phyloP scores from a whole-genome alignment of 2,113 vertebrate genomes.

The Phalacrocorax aristotelis region DNA sequence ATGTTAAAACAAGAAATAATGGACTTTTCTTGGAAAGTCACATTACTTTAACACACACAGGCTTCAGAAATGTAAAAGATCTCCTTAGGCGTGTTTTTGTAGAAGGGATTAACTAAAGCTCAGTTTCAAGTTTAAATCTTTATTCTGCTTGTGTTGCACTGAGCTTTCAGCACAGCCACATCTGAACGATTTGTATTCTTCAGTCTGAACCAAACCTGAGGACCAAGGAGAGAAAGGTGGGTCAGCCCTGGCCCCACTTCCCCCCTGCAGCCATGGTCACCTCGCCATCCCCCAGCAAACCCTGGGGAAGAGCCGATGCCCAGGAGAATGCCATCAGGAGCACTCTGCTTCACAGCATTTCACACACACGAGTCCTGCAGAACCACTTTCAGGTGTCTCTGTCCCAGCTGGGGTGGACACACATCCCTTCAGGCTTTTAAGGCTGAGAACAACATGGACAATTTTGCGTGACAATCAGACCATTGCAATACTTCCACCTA shows the following conservation, averaged over 20 bases:
- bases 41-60: neutral
- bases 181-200: neutral
- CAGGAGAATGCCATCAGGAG: neutral
- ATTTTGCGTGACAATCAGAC: neutral
- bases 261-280: no score
- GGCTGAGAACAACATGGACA: neutral
- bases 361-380: neutral
- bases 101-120: neutral
- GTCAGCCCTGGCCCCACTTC: neutral
- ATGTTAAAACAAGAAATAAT: neutral
- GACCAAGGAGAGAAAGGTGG: neutral
- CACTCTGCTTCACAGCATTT: neutral
- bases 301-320: neutral
- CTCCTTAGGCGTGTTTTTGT: neutral
- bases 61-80: neutral
- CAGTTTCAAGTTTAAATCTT: neutral
- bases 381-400: neutral
- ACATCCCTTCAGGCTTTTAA: neutral
- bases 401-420: neutral
- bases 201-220: neutral
- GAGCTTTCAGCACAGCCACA: fast-evolving
- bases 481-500: neutral
- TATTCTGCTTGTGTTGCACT: neutral
- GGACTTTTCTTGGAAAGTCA: neutral
- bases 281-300: neutral